Evolutionary conservation across 2,888 invertebrate genomes (phyloP).

Genomic region (Plusia festucae): DNA sequence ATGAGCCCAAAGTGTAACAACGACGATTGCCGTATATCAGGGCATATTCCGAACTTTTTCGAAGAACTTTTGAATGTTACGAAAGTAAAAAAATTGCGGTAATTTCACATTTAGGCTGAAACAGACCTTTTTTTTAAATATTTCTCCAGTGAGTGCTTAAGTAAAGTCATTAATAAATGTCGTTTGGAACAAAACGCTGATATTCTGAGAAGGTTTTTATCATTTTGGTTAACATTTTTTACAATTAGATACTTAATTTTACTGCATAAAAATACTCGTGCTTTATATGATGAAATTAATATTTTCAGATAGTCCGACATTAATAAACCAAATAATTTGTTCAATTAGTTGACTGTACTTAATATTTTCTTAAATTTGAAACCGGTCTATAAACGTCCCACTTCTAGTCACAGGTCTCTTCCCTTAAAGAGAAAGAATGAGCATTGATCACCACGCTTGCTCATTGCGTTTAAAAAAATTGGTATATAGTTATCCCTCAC

Average conservation of each 20-base stretch:
- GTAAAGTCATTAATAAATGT: conserved; percentile 1
- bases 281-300: too few species aligned
- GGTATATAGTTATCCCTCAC: too few species aligned
- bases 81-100: conserved; percentile 4
- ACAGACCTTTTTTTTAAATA: not conserved
- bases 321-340: too few species aligned
- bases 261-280: too few species aligned
- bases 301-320: too few species aligned
- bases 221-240: not conserved
- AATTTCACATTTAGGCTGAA: not conserved
- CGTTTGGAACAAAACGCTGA: not conserved
- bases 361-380: too few species aligned
- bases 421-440: too few species aligned
- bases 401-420: too few species aligned
- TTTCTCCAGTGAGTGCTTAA: conserved; percentile 1
- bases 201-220: not conserved
- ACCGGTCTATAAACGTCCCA: too few species aligned
- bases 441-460: too few species aligned
- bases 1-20: not conserved
- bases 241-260: not conserved
- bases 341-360: too few species aligned
- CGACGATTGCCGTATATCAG: not conserved
- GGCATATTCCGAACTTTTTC: not conserved
- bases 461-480: too few species aligned
- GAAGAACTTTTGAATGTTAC: not conserved